Evolutionary conservation across 64 coral and sea anemone species (phyloP), one percentile per base, ranked within the genome.

Genomic region (Hydrozoanthus tunicans): DNA sequence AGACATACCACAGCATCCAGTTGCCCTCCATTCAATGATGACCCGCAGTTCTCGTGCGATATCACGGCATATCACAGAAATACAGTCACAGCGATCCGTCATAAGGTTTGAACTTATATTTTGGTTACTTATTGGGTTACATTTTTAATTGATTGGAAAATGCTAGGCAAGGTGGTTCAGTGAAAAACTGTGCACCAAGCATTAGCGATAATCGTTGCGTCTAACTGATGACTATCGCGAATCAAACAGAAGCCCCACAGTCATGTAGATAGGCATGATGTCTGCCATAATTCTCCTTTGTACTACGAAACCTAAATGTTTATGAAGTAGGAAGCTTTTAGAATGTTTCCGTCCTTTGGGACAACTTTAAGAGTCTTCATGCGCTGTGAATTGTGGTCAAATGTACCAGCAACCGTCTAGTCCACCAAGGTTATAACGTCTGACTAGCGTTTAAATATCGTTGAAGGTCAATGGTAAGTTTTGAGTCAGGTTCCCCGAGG

Each of bases 1-100:
- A 8, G 97, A 99, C 61, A 99, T 99, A 9, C 97, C 97, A 1
- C 97, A 99, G 17, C 97, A 99, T 57, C 97, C 97, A 56, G 94
- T 99, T 51, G 97, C 97, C 17, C 90, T 99, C 53, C 97, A 99
- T 53, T 95, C 94, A 3, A 95, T 99, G 97, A 99, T 99, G 97
- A 99, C 97, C 4, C 94, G 97, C 58, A 99, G 93, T 52, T 95
- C 93, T 13, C 94, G 94, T 52, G 86, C 97, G 20, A 91, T 95
- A 62, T 95, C 94, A 66, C 90, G 92, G 56, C 93, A 95, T 55
- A 91, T 95, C 43, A 89, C 92, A 5, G 97, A 99, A 78, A 99
- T 99, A 81, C 97, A 99, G 77, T 93, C 77, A 57, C 97, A 95
- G 79, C 90, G 97, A 92, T 95, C 94, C n/a, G 94, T 99, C 6